Evolutionary conservation across 35 echinoderm and acorn worm species (phyloP), one percentile per base, ranked within the genome.

Genomic region (Ophioderma brevispina): DNA sequence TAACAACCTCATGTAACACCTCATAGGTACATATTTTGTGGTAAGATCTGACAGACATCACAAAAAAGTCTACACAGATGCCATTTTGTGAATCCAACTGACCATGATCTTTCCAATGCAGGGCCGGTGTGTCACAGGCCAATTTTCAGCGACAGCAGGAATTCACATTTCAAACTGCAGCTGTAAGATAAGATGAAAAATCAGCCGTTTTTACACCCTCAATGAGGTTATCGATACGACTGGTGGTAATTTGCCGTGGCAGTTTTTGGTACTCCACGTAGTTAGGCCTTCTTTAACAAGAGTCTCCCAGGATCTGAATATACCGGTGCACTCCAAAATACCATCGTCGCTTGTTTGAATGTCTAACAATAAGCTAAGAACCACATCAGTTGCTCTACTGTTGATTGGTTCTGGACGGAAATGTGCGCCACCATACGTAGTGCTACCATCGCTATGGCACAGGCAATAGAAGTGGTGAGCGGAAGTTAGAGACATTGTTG

Each of bases 1-100:
- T 56, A 40, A 17, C 17, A 8, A 25, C 1, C 64, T 85, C n/a
- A n/a, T 38, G 35, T 64, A 34, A 85, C 82, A 50, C 33, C 52
- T 19, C 49, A 85, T 32, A 52, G 82, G 35, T 85, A 33, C 15
- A 85, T 64, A 36, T 85, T 33, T 0, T 23, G 35, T 85, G 17
- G n/a, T 21, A 18, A 36, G 64, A 31, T 32, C 49, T 18, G 82
- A 85, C 23, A 70, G 10, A 18, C 32, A 85, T 85, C 31, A 85
- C 82, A 6, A 59, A 59, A 32, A 31, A 64, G 36, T 11, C 0
- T 13, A 37, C 1, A 25, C 38, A 64, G 32, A 37, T 59, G 82
- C 82, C 1, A 85, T 85, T n/a, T n/a, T 85, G 37, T 85, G 10
- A 85, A 59, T 38, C 82, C 82, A 6, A 36, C 42, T 19, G 14